These are phyloP conservation scores for Archilochus colubris DNA, from an alignment of 2,113 vertebrate genomes.

Conservation along the genomic window DNA sequence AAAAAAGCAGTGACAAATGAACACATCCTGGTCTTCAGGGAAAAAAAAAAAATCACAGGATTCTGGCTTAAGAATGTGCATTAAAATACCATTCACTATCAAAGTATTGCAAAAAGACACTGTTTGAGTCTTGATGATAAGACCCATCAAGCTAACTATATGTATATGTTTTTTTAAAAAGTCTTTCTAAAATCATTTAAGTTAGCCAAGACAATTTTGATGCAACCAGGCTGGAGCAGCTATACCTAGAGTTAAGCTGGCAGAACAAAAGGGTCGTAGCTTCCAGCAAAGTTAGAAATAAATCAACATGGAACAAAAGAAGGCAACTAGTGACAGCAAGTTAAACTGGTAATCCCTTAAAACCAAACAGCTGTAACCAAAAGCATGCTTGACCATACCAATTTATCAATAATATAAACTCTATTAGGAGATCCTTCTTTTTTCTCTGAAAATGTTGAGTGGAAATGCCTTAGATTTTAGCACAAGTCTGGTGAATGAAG, in stretches of 20 bases:
- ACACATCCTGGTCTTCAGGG: background rate
- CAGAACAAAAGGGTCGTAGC: background rate
- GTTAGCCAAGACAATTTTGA: background rate
- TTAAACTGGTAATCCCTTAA: background rate
- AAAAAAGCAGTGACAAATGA: background rate
- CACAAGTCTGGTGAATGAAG: background rate
- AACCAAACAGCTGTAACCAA: background rate
- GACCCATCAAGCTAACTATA: background rate
- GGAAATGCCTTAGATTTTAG: background rate
- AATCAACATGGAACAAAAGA: background rate
- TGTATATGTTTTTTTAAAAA: background rate
- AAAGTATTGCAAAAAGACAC: background rate
- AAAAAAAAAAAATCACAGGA: background rate
- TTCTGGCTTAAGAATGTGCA: background rate
- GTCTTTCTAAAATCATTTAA: background rate
- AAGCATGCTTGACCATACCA: background rate
- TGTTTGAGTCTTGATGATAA: background rate
- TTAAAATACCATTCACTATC: background rate
- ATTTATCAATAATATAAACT: background rate
- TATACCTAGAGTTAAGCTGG: background rate
- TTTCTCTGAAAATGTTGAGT: accelerated
- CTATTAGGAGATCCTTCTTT: background rate
- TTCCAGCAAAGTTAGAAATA: background rate
- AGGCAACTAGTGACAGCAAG: background rate
- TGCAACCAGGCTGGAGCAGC: background rate